Percentiles rank a stretch among this genome's conserved stretches.
Evolutionary conservation across 1,140 invertebrate species (phyloP).

Genomic region (Mercenaria mercenaria): DNA sequence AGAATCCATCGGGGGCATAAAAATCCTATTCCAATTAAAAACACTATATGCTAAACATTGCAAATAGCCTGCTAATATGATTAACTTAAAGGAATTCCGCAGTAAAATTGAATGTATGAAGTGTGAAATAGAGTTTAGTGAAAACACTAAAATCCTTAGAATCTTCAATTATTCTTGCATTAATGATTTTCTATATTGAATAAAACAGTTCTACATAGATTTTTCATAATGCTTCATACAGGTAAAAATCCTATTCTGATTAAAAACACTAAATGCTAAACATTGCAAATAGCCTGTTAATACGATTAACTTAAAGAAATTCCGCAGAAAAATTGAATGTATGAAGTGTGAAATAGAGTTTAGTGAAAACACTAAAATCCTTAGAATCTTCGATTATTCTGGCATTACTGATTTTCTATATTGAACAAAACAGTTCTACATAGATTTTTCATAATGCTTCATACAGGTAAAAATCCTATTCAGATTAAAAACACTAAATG

Average conservation of each 20-base stretch:
- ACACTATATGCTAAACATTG: no score
- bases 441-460: slow-evolving; percentile 16
- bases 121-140: slow-evolving; percentile 28
- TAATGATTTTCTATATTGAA: slow-evolving; percentile 18
- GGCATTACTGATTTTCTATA: slow-evolving; percentile 34
- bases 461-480: no score
- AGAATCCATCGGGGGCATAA: no score
- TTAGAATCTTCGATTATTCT: slow-evolving; percentile 43
- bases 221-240: not conserved
- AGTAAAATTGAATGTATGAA: slow-evolving; percentile 44
- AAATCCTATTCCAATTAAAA: no score
- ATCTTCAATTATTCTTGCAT: slow-evolving; percentile 40
- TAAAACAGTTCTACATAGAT: not conserved
- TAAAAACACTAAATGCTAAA: no score
- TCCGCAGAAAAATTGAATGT: no score
- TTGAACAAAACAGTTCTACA: not conserved
- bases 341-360: slow-evolving; percentile 36
- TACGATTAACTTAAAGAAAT: no score
- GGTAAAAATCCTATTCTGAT: no score
- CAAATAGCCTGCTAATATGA: no score
- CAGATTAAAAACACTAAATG: no score
- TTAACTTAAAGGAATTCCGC: no score
- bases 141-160: slow-evolving; percentile 26
- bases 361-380: not conserved
- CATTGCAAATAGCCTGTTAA: no score